Evolutionary conservation across 2,113 vertebrate species (phyloP), one percentile per base, ranked within the genome.

Genomic region (Sphyrna mokarran): DNA sequence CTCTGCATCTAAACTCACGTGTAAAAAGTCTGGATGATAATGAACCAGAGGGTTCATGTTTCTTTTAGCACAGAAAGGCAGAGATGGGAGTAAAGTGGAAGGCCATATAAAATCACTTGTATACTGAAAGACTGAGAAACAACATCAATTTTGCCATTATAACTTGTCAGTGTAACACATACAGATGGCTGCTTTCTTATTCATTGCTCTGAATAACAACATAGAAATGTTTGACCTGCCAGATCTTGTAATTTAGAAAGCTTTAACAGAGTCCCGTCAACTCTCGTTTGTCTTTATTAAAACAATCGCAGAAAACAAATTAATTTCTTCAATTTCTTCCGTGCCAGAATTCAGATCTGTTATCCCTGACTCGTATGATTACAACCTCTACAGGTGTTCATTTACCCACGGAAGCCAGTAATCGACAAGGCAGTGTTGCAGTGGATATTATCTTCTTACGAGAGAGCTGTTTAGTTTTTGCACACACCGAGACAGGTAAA

Each of bases 181-280:
- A 33, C 54, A 66, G 29, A 66, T 37, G 61, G 61, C 13, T 37
- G 61, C 16, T 37, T 91, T 29, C 26, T 90, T 61, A 90, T 90
- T 83, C 37, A 40, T 83, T 83, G 54, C 61, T 66, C n/a, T 91
- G 16, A 66, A 91, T 63, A 91, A 87, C 22, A 29, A 54, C 11
- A 33, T 54, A 90, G 26, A 90, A 54, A 91, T 20, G 11, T 89
- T 29, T 26, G 48, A 33, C 23, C n/a, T 91, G 89, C 89, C 89
- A 91, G 58, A 61, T 66, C 66, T 63, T 91, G 61, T 91, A 91
- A 91, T 91, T 91, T 66, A 66, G 61, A 63, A 91, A 91, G 58
- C 8, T 66, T 91, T n/a, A 66, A 91, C 37, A 33, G 61, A 1
- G 16, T 91, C 33, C n/a, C 0, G n/a, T 66, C 29, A 91, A 91